phyloP scores from a whole-genome alignment of 2,888 invertebrate species.

The Leucophenga montana region DNA sequence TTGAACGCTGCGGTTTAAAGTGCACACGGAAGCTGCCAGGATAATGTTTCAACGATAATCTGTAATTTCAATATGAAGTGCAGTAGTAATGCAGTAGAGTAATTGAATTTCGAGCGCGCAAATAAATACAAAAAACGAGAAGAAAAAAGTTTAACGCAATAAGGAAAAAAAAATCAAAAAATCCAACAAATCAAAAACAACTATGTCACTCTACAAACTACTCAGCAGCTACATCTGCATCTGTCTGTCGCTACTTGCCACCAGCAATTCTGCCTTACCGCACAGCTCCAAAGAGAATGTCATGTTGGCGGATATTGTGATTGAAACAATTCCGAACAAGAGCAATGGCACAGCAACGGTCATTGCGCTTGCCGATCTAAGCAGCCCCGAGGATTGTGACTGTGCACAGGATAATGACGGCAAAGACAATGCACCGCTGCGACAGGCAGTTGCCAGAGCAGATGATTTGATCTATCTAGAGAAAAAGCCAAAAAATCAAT shows the following conservation, averaged over 20 bases:
- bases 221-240: constrained; percentile 2
- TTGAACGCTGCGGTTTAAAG: constrained; percentile 2
- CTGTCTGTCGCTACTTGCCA: background rate
- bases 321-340: constrained; percentile 24
- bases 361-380: constrained; percentile 44
- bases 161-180: background rate
- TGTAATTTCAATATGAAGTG: background rate
- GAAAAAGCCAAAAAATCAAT: constrained; percentile 43
- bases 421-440: constrained; percentile 40
- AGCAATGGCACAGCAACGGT: constrained; percentile 38
- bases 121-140: too few relatives aligned
- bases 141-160: background rate
- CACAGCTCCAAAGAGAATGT: constrained; percentile 35
- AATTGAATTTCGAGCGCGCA: background rate
- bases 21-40: background rate
- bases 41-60: background rate
- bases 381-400: constrained; percentile 37
- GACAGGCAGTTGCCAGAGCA: constrained; percentile 36
- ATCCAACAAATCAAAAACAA: background rate
- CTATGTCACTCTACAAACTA: constrained; percentile 31
- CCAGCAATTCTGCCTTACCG: background rate
- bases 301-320: constrained; percentile 46
- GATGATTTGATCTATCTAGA: constrained; percentile 68
- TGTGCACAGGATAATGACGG: constrained; percentile 32
- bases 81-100: background rate